Evolutionary conservation across 37 sponge, comb jelly and placozoan species (phyloP), one percentile per base, ranked within the genome.

Genomic region (Cliona cf. orientalis): DNA sequence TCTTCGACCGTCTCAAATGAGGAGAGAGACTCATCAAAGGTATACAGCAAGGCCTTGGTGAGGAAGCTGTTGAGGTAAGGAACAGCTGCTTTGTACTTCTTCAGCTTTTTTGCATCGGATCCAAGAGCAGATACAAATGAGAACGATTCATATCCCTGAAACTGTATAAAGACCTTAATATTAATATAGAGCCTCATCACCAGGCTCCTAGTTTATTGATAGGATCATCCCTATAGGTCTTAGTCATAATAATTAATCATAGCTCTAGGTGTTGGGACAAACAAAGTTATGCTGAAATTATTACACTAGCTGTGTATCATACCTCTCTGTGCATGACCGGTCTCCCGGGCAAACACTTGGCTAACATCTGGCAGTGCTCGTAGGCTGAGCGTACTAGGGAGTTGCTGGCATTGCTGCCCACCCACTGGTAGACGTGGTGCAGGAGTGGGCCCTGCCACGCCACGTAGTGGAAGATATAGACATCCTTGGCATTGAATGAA

Each of bases 281-380:
- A 9, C 38, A 37, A 37, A 68, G 14, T 37, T 11, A 39, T 9
- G 23, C 25, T 25, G 9, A 62, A 25, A n/a, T 19, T 9, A 28
- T 62, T 28, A 19, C 14, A 62, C 23, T 9, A 25, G 64, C 64
- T 37, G 14, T 2, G 1, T 58, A 25, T 58, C 82, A 26, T 42
- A 88, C 86, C 43, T 91, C 86, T 70, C 62, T 85, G 42, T 86
- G 66, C 9, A 85, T 19, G 2, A 75, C 42, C 0, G 82, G 78
- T 53, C 75, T 75, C 19, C 91, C 91, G 28, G 82, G 86, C 23
- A 85, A 56, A 38, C 75, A 71, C 38, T 70, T 34, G 17, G 76
- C 1, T 29, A 85, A 44, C 29, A 66, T 80, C 33, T 64, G 58
- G 26, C 74, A 73, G 60, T 73, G 59, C 32, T 68, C 56, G 80